A percentile compares a stretch with the other conserved stretches of the same genome.
Conservation (phyloP, 2,888 invertebrate genomes). For the Tenthredo livida region DNA sequence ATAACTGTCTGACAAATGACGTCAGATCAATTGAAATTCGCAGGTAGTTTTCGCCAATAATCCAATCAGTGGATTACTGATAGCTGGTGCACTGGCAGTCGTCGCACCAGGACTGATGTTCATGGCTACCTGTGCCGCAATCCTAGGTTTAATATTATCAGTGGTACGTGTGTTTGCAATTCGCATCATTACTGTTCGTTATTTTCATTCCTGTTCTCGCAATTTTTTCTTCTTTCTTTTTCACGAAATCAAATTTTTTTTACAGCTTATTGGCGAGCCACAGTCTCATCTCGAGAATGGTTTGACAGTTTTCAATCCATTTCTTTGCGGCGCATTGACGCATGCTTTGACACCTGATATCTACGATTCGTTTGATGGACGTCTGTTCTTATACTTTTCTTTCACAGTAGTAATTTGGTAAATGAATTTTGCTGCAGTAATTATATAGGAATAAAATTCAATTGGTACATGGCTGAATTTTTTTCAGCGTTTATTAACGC, state of each 20-base stretch:
- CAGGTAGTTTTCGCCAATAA: constrained; percentile 78
- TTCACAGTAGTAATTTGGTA: constrained; percentile 70
- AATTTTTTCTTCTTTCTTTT: not conserved
- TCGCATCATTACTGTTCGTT: not conserved
- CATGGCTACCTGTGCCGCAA: constrained; percentile 68
- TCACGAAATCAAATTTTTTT: not conserved
- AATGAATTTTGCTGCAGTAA: constrained; percentile 54
- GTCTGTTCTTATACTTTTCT: constrained; percentile 65
- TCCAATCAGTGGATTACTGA: constrained; percentile 76
- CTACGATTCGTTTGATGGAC: constrained; percentile 69
- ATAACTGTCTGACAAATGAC: not conserved
- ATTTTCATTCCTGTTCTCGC: not conserved
- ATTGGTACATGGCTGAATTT: not conserved
- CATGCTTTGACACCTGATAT: constrained; percentile 65
- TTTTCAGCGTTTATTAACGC: not conserved
- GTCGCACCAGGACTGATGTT: constrained; percentile 69
- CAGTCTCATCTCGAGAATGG: constrained; percentile 68
- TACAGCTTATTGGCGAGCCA: constrained; percentile 61
- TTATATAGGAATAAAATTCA: not conserved
- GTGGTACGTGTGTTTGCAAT: constrained; percentile 66
- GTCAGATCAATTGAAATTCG: constrained; percentile 10
- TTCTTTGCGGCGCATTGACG: constrained; percentile 70
- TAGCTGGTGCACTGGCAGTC: constrained; percentile 72
- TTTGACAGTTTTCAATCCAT: constrained; percentile 73
- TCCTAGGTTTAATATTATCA: constrained; percentile 72